Base-by-base conservation (phyloP, 2,797 vertebrate species). In the Crax fasciolata region DNA sequence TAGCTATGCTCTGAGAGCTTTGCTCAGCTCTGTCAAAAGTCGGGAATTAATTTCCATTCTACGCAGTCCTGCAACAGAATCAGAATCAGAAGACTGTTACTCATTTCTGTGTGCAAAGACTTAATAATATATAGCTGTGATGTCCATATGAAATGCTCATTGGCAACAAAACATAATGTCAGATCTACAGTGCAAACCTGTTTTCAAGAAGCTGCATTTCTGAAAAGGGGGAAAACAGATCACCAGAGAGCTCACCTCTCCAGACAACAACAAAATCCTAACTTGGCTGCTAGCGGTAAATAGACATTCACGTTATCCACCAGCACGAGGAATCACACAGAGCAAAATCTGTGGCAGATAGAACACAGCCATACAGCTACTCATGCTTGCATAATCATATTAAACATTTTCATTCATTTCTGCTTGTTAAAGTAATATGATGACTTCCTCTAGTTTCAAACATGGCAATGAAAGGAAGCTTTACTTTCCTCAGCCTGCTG, bases 401-500 rank as follows among this genome's bases (percentile, higher is more conserved):
- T 94, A 96, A 95, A 94, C 83, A 86, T 93, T 95, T 96, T 91
- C 95, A 95, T 96, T 96, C 94, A 93, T 95, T 96, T 88, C 85
- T 96, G 91, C 94, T 95, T 97, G 94, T 96, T 97, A 94, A 95
- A 92, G 89, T 96, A 95, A 93, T 88, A 57, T 91, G 92, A 94
- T 93, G 91, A 92, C 87, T 95, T 94, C 79, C 87, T 90, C 89
- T 76, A 79, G 87, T 96, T 96, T 96, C 87, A 95, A 90, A 95
- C 91, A 90, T 54, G 79, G 91, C 77, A 93, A 88, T 94, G 93
- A 97, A 96, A 95, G 87, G 89, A 82, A 86, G 83, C 89, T 93
- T 94, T 93, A 75, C 91, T 88, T 94, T 90, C 80, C 87, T 90
- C 71, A 90, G 85, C 95, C 84, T 79, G 95, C 96, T 96, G 94